A percentile compares a stretch with the other conserved stretches of the same genome.
phyloP scores from a whole-genome alignment of 2,888 invertebrate genomes.

The Rotaria socialis region DNA sequence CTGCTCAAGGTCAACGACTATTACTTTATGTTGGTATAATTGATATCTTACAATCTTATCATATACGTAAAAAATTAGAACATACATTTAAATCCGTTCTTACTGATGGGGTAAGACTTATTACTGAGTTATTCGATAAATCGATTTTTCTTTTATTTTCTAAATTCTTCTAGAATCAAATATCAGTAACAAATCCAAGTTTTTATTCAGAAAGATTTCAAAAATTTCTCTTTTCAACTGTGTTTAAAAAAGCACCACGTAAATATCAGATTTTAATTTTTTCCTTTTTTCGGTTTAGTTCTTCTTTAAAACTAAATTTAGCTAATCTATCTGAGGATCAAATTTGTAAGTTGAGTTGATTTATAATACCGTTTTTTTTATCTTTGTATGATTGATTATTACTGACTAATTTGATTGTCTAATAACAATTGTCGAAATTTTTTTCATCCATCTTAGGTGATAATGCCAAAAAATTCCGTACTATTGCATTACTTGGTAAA shows the following conservation, averaged over 20 bases:
- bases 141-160: too few relatives aligned
- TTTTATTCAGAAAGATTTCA: constrained; percentile 35
- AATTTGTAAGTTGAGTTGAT: constrained; percentile 23
- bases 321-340: background rate
- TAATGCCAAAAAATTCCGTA: constrained; percentile 9
- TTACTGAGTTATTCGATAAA: background rate
- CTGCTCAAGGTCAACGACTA: constrained; percentile 40
- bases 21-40: constrained; percentile 86
- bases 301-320: background rate
- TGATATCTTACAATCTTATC: constrained; percentile 95
- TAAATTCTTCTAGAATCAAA: background rate
- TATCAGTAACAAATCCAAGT: constrained; percentile 20
- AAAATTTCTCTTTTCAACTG: constrained; percentile 20
- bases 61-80: constrained; percentile 92
- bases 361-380: background rate
- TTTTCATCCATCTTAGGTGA: constrained; percentile 10
- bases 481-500: constrained; percentile 35
- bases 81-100: constrained; percentile 70
- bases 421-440: too few relatives aligned
- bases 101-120: constrained; percentile 42
- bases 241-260: constrained; percentile 35
- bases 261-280: background rate
- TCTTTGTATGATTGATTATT: too few relatives aligned
- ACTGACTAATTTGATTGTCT: too few relatives aligned
- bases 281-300: too few relatives aligned